Evolutionary conservation across 2,113 vertebrate genomes (phyloP), one percentile per base, ranked within the genome.

Genomic region (Piaya cayana): DNA sequence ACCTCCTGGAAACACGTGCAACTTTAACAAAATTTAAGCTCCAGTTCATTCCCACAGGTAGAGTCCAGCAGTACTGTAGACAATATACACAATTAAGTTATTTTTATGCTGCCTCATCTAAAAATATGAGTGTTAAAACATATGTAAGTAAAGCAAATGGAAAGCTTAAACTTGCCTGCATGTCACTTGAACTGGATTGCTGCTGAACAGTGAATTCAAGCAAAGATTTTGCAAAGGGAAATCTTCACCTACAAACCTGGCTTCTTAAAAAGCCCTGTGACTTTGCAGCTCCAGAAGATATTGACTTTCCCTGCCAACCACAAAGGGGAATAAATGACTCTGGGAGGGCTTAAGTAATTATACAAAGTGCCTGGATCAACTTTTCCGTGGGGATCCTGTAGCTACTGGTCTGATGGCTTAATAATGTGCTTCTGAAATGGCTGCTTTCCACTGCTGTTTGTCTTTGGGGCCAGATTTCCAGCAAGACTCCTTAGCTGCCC

Each of bases 21-120:
- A 94, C 71, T 60, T 86, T 84, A 93, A 80, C 85, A 92, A 93
- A 87, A 92, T 62, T 94, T 95, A 85, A 96, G 96, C 88, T 95
- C 79, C 78, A 91, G 93, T 97, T 97, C 84, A 76, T 95, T 95
- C 92, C 94, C 79, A 86, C 96, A 96, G 95, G 96, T 97, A 86
- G 92, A 96, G 68, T 74, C 60, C 92, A 85, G 91, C 90, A 84
- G 64, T 91, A 96, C 91, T 86, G 74, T 58, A 96, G 92, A 94
- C 95, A 86, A 20, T 81, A 36, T 91, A 65, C 53, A 92, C 59
- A 84, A 42, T 92, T 90, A 94, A 95, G 81, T 95, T 97, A 93
- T 97, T 97, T 98, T 97, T 96, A 93, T 94, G 82, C 93, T 81
- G 93, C 94, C 94, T 88, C 86, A 76, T 96, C 88, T 88, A 90